phyloP scores from a whole-genome alignment of 1,140 invertebrate genomes.

The Drosophila nasuta region DNA sequence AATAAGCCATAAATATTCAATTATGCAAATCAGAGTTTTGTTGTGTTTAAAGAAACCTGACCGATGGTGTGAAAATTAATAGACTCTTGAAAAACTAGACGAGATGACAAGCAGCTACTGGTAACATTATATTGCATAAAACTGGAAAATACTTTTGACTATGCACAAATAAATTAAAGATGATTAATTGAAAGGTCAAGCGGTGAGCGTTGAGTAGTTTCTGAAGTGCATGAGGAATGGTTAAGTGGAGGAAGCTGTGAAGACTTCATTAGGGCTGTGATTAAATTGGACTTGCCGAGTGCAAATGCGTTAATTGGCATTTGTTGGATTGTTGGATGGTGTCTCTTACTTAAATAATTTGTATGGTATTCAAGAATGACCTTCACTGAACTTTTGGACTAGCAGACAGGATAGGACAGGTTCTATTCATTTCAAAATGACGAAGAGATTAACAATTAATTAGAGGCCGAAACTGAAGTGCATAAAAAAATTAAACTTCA shows the following conservation, averaged over 20 bases:
- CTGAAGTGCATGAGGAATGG: constrained; percentile 53
- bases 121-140: constrained; percentile 15
- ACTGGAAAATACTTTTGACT: constrained; percentile 51
- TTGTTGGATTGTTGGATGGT: constrained; percentile 44
- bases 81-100: constrained; percentile 63
- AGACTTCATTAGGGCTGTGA: constrained; percentile 41
- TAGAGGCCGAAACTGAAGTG: constrained; percentile 36
- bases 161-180: constrained; percentile 62
- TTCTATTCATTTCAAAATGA: constrained; percentile 13
- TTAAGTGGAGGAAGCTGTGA: constrained; percentile 43
- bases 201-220: constrained; percentile 17
- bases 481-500: constrained; percentile 60
- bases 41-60: constrained; percentile 47
- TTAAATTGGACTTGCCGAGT: constrained; percentile 6
- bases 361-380: constrained; percentile 17
- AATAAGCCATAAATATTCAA: constrained; percentile 57
- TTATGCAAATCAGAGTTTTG: constrained; percentile 30
- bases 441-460: constrained; percentile 53
- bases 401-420: constrained; percentile 25
- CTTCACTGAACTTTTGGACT: constrained; percentile 32
- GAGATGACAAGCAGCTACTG: constrained; percentile 61
- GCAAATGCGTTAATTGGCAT: constrained; percentile 48
- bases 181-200: constrained; percentile 79
- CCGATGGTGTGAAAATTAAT: constrained; percentile 66
- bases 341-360: constrained; percentile 17